phyloP scores from a whole-genome alignment of 2,888 invertebrate genomes.

The Apodemia arnacis region DNA sequence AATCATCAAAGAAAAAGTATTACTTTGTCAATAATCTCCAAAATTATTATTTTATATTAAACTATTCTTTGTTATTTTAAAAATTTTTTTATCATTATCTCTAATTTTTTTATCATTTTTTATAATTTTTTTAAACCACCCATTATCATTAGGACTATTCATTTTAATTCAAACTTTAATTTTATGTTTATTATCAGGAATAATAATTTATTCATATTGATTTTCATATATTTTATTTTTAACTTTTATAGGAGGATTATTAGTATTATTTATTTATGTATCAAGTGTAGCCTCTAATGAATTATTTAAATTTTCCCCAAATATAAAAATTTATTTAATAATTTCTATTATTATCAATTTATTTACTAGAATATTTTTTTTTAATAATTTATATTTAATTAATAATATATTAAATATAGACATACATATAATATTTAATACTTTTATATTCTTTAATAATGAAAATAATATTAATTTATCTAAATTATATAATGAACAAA shows the following conservation, averaged over 20 bases:
- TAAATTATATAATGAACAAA: slow-evolving; percentile 93
- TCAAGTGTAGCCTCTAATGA: slow-evolving; percentile 94
- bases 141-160: slow-evolving; percentile 93
- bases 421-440: slow-evolving; percentile 87
- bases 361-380: slow-evolving; percentile 78
- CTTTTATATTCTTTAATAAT: slow-evolving; percentile 90
- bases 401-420: slow-evolving; percentile 88
- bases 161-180: slow-evolving; percentile 93
- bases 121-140: slow-evolving; percentile 91
- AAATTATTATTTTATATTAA: slow-evolving; percentile 96
- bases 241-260: slow-evolving; percentile 95
- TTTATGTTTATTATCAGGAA: slow-evolving; percentile 91
- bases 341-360: slow-evolving; percentile 83
- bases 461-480: slow-evolving; percentile 91
- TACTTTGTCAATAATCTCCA: slow-evolving; percentile 96
- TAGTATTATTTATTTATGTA: slow-evolving; percentile 96
- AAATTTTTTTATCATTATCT: slow-evolving; percentile 90
- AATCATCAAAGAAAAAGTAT: slow-evolving; percentile 95
- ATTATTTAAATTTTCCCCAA: slow-evolving; percentile 91
- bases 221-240: slow-evolving; percentile 93
- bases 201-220: slow-evolving; percentile 93
- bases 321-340: slow-evolving; percentile 87
- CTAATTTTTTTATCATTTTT: slow-evolving; percentile 89
- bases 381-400: slow-evolving; percentile 88
- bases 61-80: slow-evolving; percentile 94